Evolutionary conservation across 1,140 invertebrate species (phyloP), one percentile per base, ranked within the genome.

Genomic region (Lysiphlebus fabarum): DNA sequence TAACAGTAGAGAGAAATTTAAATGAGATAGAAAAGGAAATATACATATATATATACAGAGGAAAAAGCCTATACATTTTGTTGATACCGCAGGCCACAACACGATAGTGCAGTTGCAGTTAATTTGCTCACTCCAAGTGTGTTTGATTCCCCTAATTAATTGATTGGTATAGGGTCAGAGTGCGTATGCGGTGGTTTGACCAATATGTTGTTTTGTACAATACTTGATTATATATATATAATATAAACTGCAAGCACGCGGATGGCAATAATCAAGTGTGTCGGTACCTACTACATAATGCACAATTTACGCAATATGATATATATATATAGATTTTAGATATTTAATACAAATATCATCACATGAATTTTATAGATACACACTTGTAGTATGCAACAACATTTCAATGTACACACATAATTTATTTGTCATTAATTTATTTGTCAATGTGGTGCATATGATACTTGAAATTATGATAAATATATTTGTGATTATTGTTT

Each of bases 71-170:
- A 17, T 17, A 1, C 17, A 17, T 17, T 17, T 17, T 65, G 65
- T 65, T 61, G 42, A 14, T 37, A 70, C 70, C 75, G 64, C 74
- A 72, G 58, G 69, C 74, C 75, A 68, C 75, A 77, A 72, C 71
- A 68, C 71, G 65, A 60, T 62, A 70, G 64, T 72, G 70, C 71
- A 75, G 69, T 78, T 71, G 76, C 76, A 78, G 76, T 78, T 79
- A 79, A 79, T 79, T 78, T 78, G 76, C 72, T 71, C 75, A 75
- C 75, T 78, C 71, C 76, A 72, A 78, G 76, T 78, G 77, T 73
- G 75, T 78, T 78, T 78, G 76, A 78, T 79, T 79, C 75, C 75
- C 71, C 74, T 78, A 78, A 79, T 79, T 79, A 78, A 79, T 79
- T 79, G 77, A 78, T 76, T 76, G 71, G 65, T 68, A 65, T 59